Evolutionary conservation across 2,113 vertebrate genomes (phyloP).

Genomic region (Fulica atra): DNA sequence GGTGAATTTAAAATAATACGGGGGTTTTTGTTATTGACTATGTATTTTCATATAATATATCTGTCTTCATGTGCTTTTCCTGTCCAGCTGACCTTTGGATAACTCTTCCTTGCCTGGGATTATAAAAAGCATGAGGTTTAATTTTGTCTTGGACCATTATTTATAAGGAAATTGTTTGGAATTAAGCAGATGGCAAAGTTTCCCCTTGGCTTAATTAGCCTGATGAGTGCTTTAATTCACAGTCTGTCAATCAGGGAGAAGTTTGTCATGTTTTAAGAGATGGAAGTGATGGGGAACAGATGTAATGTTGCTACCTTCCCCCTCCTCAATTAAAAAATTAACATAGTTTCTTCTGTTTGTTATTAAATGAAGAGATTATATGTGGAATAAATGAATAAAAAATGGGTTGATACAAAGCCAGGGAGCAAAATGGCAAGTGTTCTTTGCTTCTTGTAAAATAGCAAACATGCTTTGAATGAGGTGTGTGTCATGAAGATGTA

Average conservation of each 20-base stretch:
- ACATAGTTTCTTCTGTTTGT: neutral
- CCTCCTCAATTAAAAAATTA: neutral
- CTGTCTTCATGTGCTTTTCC: neutral
- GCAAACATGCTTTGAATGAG: neutral
- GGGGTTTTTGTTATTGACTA: neutral
- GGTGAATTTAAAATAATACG: slow-evolving; percentile 64
- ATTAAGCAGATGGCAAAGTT: neutral
- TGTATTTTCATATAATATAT: neutral
- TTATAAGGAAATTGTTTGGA: neutral
- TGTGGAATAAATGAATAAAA: neutral
- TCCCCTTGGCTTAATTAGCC: neutral
- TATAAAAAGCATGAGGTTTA: neutral
- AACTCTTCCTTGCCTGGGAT: neutral
- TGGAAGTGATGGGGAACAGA: neutral
- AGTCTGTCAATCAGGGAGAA: neutral
- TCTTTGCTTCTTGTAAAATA: neutral
- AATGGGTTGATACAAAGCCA: neutral
- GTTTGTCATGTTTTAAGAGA: neutral
- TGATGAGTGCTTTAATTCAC: neutral
- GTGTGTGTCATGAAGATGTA: neutral
- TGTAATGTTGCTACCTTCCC: neutral
- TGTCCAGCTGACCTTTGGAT: neutral
- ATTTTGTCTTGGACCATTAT: neutral
- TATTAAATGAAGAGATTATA: neutral
- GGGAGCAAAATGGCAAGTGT: neutral